A percentile compares a stretch with the other conserved stretches of the same genome.
phyloP scores from a whole-genome alignment of 30 jellyfish, hydroid and myxozoan genomes.

The Turritopsis rubra region DNA sequence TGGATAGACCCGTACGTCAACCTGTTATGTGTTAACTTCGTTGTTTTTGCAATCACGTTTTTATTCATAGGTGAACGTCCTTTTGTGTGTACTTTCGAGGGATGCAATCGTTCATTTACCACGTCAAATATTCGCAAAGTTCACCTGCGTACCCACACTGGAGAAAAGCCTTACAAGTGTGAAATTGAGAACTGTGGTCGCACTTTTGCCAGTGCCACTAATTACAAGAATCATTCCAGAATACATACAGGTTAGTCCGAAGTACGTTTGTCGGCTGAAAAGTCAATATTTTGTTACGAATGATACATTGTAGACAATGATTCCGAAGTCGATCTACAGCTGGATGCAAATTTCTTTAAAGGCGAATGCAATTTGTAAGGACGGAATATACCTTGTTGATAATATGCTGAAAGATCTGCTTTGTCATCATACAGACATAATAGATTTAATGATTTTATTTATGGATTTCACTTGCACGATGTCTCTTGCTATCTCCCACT shows the following conservation, averaged over 20 bases:
- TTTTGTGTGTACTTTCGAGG: constrained; percentile 71
- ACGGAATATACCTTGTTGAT: neutral
- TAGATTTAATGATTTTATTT: neutral
- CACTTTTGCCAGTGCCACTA: constrained; percentile 94
- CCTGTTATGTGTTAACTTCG: no score
- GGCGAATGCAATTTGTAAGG: neutral
- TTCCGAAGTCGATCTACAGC: no score
- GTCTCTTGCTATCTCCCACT: neutral
- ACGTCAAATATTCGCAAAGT: constrained; percentile 92
- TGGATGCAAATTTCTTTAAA: no score
- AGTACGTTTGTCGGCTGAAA: neutral
- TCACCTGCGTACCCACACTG: constrained; percentile 92
- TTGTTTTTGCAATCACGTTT: no score
- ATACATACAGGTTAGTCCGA: constrained; percentile 77
- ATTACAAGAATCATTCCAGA: constrained; percentile 88
- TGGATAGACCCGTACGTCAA: no score
- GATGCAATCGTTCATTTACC: constrained; percentile 90
- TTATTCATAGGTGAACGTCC: constrained; percentile 99
- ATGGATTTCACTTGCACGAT: constrained; percentile 1
- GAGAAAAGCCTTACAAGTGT: constrained; percentile 92
- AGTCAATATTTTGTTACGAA: no score
- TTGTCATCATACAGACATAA: neutral
- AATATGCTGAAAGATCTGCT: neutral
- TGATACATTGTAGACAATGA: no score
- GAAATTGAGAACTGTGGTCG: constrained; percentile 90